phyloP scores from a whole-genome alignment of 2,113 vertebrate genomes.

The Syrrhaptes paradoxus region DNA sequence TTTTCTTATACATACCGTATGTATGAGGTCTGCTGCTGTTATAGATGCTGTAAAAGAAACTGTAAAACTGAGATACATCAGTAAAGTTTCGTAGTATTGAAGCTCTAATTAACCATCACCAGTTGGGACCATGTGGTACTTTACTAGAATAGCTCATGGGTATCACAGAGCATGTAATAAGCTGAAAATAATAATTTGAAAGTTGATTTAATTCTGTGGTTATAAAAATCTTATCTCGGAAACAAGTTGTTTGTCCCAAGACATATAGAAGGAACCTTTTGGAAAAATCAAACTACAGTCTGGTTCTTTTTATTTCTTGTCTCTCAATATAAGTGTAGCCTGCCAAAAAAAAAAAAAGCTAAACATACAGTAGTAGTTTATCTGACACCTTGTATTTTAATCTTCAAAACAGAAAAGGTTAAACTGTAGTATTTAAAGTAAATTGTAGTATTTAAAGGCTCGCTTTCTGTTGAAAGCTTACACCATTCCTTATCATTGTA shows the following conservation, averaged over 20 bases:
- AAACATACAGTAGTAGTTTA: neutral
- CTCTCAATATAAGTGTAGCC: neutral
- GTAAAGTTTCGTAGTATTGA: neutral
- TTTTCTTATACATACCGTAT: neutral
- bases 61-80: neutral
- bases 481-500: neutral
- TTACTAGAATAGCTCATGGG: neutral
- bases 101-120: neutral
- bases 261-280: neutral
- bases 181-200: neutral
- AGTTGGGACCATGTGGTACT: neutral
- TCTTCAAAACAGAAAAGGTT: neutral
- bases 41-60: neutral
- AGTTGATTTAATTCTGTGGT: neutral
- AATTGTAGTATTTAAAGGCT: neutral
- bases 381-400: neutral
- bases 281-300: neutral
- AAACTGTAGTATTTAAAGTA: neutral
- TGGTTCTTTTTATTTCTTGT: neutral
- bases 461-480: neutral
- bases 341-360: neutral
- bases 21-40: neutral
- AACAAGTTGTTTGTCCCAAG: neutral
- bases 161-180: neutral
- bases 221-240: neutral